A percentile compares a stretch with the other conserved stretches of the same genome.
Evolutionary conservation across 2,113 vertebrate species (phyloP).

Genomic region (Donacobius atricapilla): DNA sequence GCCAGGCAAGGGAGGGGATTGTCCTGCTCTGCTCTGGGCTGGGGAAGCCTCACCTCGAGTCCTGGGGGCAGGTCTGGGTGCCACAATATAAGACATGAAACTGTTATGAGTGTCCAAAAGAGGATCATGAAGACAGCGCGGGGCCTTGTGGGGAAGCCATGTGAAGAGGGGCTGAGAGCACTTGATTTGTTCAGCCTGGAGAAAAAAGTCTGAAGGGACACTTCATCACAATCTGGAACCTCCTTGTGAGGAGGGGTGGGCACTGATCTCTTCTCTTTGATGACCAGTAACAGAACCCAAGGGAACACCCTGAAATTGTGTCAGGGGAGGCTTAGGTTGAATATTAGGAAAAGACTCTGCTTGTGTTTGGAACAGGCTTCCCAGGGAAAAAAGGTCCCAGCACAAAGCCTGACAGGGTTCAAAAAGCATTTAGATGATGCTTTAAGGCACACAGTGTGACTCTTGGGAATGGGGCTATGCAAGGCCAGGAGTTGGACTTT

Average conservation of each 20-base stretch:
- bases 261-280: not conserved
- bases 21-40: rapidly evolving
- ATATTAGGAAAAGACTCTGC: not conserved
- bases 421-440: not conserved
- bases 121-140: not conserved
- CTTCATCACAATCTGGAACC: not conserved
- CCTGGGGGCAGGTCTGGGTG: rapidly evolving
- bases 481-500: not conserved
- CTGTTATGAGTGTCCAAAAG: not conserved
- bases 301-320: not conserved
- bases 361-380: not conserved
- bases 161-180: not conserved
- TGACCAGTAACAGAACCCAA: not conserved
- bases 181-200: not conserved
- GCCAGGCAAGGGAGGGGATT: rapidly evolving
- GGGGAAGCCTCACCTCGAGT: rapidly evolving
- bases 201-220: not conserved
- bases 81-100: not conserved
- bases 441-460: not conserved
- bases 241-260: not conserved
- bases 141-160: not conserved
- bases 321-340: not conserved
- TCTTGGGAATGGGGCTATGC: not conserved
- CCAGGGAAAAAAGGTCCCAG: not conserved
- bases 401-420: not conserved